Base-by-base conservation (phyloP, 2,113 vertebrate species). In the Crotalus viridis region DNA sequence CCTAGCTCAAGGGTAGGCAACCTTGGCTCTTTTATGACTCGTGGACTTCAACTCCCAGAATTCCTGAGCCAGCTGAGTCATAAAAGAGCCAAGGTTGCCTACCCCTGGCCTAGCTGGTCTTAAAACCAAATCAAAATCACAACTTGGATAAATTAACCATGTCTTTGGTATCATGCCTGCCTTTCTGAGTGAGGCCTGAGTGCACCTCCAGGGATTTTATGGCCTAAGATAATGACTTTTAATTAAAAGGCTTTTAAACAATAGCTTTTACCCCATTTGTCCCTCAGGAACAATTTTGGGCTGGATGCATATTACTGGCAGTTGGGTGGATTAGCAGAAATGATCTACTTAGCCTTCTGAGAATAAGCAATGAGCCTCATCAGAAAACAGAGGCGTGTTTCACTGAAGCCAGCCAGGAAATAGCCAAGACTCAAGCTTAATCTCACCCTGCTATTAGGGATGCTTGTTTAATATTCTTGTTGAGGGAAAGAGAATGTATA, bases 351-450 rank as follows among this genome's bases (percentile, higher is more conserved):
- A 90, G 17, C 39, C 55, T 17, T 94, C 0, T 43, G 52, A 3
- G 24, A 39, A n/a, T 43, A n/a, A 94, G 51, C 13, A 28, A 64
- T 43, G 88, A 17, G 59, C 55, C 10, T 93, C 28, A 88, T 88
- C 26, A 92, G 22, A 94, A 86, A 91, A 89, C 87, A 64, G 33
- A 24, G 24, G 54, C 94, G 0, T 5, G 15, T 33, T 91, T 95
- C 92, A 15, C 81, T 26, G n/a, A 87, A 54, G 90, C 48, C n/a
- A 89, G 64, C 91, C 21, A 93, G 69, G 92, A 95, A 85, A 85
- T 26, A 64, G 10, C 52, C n/a, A 93, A 91, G 54, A 52, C 74
- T 57, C 64, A 81, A 39, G n/a, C 46, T 7, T 89, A 93, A 59
- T 74, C 93, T 15, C 24, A 85, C 92, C 1, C 55, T 39, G 91